Evolutionary conservation across 2,113 vertebrate species (phyloP).

Genomic region (Atlantisia rogersi): DNA sequence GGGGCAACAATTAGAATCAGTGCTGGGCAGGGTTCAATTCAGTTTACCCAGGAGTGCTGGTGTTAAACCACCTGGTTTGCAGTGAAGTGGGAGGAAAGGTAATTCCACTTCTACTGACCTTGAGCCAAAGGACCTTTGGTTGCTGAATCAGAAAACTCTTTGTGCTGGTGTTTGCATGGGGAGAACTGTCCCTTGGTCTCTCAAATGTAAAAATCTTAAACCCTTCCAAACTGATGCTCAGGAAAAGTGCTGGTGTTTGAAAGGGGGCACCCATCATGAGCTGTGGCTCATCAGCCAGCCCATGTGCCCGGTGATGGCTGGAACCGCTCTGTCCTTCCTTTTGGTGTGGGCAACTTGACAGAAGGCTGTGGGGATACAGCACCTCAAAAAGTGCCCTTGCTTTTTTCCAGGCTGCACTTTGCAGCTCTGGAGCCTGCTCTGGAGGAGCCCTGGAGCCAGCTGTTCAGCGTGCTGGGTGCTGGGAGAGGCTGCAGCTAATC

Average conservation of each 20-base stretch:
- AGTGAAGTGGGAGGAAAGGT: not conserved
- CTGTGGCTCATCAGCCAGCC: not conserved
- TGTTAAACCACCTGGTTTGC: not conserved
- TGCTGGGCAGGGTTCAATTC: not conserved
- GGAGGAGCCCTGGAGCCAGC: not conserved
- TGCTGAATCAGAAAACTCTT: not conserved
- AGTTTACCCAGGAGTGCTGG: not conserved
- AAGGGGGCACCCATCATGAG: accelerated
- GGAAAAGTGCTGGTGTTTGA: not conserved
- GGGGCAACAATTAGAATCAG: not conserved
- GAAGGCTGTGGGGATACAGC: accelerated
- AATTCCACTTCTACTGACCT: not conserved
- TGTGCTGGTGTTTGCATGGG: not conserved
- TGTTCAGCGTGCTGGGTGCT: not conserved
- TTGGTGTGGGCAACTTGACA: not conserved
- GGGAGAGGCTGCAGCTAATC: conserved; percentile 9
- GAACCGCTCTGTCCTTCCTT: not conserved
- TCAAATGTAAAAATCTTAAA: not conserved
- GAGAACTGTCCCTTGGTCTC: not conserved
- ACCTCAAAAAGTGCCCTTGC: not conserved
- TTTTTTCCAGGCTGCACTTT: not conserved
- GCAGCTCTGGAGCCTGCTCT: not conserved
- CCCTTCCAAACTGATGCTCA: not conserved
- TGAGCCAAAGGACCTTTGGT: not conserved
- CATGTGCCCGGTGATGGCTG: not conserved